These are phyloP conservation scores for Heteromormyrus szaboi DNA, from an alignment of 2,797 vertebrate genomes.

Conservation along the genomic window DNA sequence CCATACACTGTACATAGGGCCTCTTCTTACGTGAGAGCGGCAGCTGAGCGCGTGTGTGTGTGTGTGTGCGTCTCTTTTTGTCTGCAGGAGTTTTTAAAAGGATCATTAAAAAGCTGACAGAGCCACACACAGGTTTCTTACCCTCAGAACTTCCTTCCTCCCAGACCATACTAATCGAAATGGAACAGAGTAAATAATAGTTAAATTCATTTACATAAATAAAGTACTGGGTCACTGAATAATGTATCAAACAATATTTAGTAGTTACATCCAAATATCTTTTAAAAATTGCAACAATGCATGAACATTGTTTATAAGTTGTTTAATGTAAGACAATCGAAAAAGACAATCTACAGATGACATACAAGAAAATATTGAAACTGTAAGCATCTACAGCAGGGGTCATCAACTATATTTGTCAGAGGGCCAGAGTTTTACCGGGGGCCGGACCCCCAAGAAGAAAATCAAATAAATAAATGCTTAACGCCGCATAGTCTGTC, in stretches of 20 bases:
- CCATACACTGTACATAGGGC: not conserved
- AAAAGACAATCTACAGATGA: not conserved
- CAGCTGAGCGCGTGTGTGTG: not conserved
- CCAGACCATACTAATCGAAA: conserved; percentile 6
- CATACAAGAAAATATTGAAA: not conserved
- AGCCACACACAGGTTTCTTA: conserved; percentile 30
- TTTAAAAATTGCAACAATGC: not conserved
- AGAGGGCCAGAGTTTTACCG: too few species aligned
- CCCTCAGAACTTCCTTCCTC: conserved; percentile 51
- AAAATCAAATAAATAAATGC: too few species aligned
- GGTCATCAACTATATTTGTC: too few species aligned
- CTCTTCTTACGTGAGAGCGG: not conserved
- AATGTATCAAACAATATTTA: not conserved
- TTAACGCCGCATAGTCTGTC: too few species aligned
- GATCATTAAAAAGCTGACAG: conserved; percentile 40
- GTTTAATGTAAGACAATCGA: not conserved
- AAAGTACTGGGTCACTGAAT: not conserved
- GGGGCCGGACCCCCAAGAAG: too few species aligned
- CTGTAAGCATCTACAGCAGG: not conserved
- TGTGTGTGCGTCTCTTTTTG: not conserved
- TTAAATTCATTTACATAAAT: not conserved
- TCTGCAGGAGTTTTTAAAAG: not conserved
- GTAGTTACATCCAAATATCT: not conserved
- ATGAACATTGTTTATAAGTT: not conserved
- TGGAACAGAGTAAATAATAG: not conserved